These are phyloP conservation scores for Plemyria rubiginata DNA, from an alignment of 2,888 invertebrate species.

Conservation along the genomic window DNA sequence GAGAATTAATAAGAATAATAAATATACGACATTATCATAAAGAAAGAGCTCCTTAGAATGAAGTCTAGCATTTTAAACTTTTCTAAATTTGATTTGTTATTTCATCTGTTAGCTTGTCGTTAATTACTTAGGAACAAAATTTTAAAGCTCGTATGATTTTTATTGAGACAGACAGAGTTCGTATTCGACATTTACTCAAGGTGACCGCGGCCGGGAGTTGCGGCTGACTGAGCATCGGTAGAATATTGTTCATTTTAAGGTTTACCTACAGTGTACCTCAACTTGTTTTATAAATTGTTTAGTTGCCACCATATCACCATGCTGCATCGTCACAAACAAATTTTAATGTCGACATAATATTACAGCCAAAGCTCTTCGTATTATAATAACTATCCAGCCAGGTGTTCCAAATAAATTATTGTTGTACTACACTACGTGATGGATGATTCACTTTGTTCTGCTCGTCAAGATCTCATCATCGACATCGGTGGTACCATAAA, in stretches of 20 bases:
- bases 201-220: slow-evolving; percentile 77
- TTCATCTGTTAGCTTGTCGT: slow-evolving; percentile 18
- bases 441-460: slow-evolving; percentile 16
- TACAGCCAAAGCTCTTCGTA: slow-evolving; percentile 7
- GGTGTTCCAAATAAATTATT: slow-evolving; percentile 19
- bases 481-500: slow-evolving; percentile 15
- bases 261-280: slow-evolving; percentile 59
- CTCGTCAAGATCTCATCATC: slow-evolving; percentile 18
- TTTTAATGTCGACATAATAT: slow-evolving; percentile 30
- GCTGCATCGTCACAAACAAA: slow-evolving; percentile 37
- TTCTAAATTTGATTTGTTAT: slow-evolving; percentile 9
- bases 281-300: slow-evolving; percentile 54
- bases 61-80: neutral
- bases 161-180: slow-evolving; percentile 68
- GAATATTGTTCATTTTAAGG: slow-evolving; percentile 61
- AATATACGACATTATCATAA: no score
- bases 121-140: slow-evolving; percentile 56
- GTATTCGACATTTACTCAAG: slow-evolving; percentile 82
- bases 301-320: slow-evolving; percentile 37
- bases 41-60: neutral
- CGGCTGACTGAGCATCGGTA: slow-evolving; percentile 80
- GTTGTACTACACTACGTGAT: slow-evolving; percentile 1
- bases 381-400: slow-evolving; percentile 20
- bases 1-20: no score
- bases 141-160: slow-evolving; percentile 68